Evolutionary conservation across 2,113 vertebrate genomes (phyloP).

Genomic region (Irena cyanogastra): DNA sequence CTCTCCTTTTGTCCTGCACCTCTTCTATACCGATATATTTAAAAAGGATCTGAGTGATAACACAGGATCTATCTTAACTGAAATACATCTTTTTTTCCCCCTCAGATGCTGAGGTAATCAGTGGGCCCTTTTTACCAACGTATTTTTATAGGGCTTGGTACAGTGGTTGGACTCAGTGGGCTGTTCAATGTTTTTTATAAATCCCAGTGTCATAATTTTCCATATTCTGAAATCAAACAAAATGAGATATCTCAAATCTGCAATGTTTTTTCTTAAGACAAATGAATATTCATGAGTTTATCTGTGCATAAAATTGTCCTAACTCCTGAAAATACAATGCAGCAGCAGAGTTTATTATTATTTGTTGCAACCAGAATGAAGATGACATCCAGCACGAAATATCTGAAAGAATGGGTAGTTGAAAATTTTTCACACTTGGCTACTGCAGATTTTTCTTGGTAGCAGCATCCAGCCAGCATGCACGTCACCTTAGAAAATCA

Average conservation of each 20-base stretch:
- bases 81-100: background rate
- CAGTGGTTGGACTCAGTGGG: background rate
- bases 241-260: background rate
- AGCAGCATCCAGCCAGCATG: background rate
- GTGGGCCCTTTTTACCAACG: background rate
- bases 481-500: background rate
- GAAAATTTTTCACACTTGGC: background rate
- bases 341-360: background rate
- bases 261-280: background rate
- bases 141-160: background rate
- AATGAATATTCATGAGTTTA: background rate
- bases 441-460: background rate
- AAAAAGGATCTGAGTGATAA: rapidly evolving
- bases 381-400: background rate
- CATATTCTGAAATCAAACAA: background rate
- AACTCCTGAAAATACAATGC: background rate
- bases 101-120: background rate
- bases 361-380: background rate
- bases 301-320: background rate
- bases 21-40: background rate
- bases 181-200: background rate
- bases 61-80: background rate
- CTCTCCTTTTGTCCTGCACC: background rate
- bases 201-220: background rate
- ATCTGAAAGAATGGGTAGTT: background rate